Evolutionary conservation across 2,113 vertebrate genomes (phyloP).

Genomic region (Sporophila hypoxantha): DNA sequence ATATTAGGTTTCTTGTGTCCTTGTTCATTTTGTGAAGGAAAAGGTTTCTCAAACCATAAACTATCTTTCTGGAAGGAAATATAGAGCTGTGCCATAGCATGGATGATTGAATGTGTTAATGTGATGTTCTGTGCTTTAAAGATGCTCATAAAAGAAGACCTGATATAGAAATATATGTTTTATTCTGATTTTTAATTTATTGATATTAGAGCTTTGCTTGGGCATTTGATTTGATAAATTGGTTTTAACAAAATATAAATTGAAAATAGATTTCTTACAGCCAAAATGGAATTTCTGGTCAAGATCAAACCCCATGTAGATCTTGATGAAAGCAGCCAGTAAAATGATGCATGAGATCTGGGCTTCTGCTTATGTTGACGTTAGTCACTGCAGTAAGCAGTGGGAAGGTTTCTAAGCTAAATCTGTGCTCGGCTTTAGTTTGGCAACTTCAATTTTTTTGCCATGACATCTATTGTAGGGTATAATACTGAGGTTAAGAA

Average conservation of each 20-base stretch:
- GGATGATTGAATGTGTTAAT: background rate
- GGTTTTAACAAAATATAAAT: background rate
- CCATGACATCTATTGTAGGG: background rate
- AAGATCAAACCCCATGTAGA: background rate
- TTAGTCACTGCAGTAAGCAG: background rate
- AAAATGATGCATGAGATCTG: background rate
- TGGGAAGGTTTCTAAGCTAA: background rate
- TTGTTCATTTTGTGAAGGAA: background rate
- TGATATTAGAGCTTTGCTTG: background rate
- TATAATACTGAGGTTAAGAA: background rate
- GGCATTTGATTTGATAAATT: background rate
- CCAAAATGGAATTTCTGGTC: background rate
- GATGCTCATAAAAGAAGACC: background rate
- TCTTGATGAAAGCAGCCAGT: background rate
- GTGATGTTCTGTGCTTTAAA: background rate
- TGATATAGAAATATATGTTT: background rate
- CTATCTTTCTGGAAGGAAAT: background rate
- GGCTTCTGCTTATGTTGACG: accelerated
- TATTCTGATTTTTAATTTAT: background rate
- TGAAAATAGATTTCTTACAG: background rate
- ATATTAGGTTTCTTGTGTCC: background rate
- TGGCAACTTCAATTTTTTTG: background rate
- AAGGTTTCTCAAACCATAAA: constrained; percentile 3
- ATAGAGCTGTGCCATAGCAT: background rate
- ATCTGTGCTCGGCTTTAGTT: background rate